Base-by-base conservation (phyloP, 2,113 vertebrate species). In the Hippocampus abdominalis region DNA sequence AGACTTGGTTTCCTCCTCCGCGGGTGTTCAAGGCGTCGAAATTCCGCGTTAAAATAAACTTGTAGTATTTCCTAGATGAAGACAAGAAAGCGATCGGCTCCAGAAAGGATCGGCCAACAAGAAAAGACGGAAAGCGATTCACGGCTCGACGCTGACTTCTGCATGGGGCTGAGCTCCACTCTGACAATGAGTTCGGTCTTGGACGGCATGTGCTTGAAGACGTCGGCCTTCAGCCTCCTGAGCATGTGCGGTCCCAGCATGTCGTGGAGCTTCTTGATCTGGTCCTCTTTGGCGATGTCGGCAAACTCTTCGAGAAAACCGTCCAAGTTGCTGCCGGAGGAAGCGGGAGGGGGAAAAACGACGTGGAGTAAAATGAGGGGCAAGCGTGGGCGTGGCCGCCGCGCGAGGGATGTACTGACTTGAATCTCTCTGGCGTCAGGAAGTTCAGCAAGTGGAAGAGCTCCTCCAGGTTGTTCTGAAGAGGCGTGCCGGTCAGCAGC, bases 161-260 rank as follows among this genome's bases (percentile, higher is more conserved):
- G 96, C 96, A 99, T 98, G 51, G 96, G 94, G 81, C 96, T 99
- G 69, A 98, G 88, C 83, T 98, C 96, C 84, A 99, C 97, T 29
- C 96, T 89, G 63, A 99, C 96, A 29, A 99, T 98, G 51, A 98
- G 93, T 53, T 99, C 97, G 0, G 96, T 98, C 89, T 99, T 98
- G 16, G 96, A 96, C 2, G 97, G 96, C 97, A 98, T 98, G 68
- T 99, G 97, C 90, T 99, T 99, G 89, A 98, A 98, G 60, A 99
- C 97, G 49, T 99, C 97, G 1, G 96, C 97, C 89, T 99, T 99
- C 78, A 99, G 93, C 73, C 97, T 94, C 81, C 97, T 91, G 79
- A 99, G 90, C 97, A 98, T 98, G 87, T 98, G 96, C 2, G 97
- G 97, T 46, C 96, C 96, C 87, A 99, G 82, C 95, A 99, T 97